Percentiles rank a stretch among this genome's conserved stretches.
These are phyloP conservation scores for Enteromius treurensis DNA, from an alignment of 2,797 vertebrate species.

Conservation along the genomic window DNA sequence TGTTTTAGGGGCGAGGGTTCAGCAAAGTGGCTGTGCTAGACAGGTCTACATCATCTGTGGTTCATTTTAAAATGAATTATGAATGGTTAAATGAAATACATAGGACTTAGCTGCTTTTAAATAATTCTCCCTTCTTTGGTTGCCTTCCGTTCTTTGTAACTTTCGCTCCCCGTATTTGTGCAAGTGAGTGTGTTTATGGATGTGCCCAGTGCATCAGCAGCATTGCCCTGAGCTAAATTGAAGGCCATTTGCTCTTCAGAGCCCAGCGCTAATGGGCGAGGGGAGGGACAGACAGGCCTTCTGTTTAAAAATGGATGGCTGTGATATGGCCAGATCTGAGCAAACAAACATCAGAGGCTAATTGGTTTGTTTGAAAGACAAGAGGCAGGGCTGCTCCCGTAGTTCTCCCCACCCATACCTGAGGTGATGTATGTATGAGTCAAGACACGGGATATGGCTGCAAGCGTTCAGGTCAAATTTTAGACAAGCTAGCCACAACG, in stretches of 20 bases:
- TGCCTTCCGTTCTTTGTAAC: slow-evolving; percentile 55
- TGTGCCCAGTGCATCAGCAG: slow-evolving; percentile 62
- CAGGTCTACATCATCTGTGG: slow-evolving; percentile 79
- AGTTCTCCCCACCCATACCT: slow-evolving; percentile 51
- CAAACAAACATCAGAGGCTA: slow-evolving; percentile 75
- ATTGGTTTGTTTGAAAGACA: slow-evolving; percentile 68
- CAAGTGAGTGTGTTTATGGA: slow-evolving; percentile 45
- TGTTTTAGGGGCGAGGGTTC: slow-evolving; percentile 78
- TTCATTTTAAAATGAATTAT: slow-evolving; percentile 83
- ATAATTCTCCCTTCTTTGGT: slow-evolving; percentile 60
- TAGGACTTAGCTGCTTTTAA: slow-evolving; percentile 72
- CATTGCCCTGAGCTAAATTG: slow-evolving; percentile 76
- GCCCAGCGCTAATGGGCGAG: slow-evolving; percentile 72
- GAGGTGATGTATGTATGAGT: slow-evolving; percentile 52
- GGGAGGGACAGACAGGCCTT: slow-evolving; percentile 61
- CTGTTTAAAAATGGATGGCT: slow-evolving; percentile 81
- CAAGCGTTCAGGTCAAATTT: slow-evolving; percentile 48
- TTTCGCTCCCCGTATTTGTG: slow-evolving; percentile 34
- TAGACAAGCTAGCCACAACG: neutral
- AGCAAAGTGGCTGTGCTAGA: slow-evolving; percentile 66
- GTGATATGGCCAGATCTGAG: slow-evolving; percentile 70
- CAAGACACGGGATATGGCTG: slow-evolving; percentile 50
- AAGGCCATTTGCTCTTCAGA: slow-evolving; percentile 75
- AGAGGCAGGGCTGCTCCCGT: slow-evolving; percentile 42
- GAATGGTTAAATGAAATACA: slow-evolving; percentile 80